Evolutionary conservation across 2,797 vertebrate species (phyloP), one percentile per base, ranked within the genome.

Genomic region (Aeoliscus strigatus): DNA sequence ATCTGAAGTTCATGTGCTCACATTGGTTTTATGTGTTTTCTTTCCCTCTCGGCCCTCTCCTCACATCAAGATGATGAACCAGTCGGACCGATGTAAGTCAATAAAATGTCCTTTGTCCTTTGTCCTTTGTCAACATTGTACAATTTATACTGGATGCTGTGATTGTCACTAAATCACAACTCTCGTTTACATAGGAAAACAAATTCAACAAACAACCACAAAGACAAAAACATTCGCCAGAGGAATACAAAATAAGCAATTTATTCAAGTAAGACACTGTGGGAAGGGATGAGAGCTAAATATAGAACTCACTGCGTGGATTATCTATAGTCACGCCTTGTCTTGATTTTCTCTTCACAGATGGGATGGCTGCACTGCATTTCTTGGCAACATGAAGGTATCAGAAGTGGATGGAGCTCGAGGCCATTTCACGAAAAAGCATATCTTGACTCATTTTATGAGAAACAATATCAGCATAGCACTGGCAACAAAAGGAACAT

Each of bases 161-260:
- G n/a, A n/a, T n/a, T n/a, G 49, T 56, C 25, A 49, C 39, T 58
- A 46, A 72, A 56, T 49, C 14, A 7, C 31, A 35, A 39, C 47
- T 53, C 11, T 39, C 67, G 70, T 26, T 53, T 54, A 50, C 36
- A 38, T 44, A 99, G 96, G 90, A 99, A 99, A 93, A 96, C 93
- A 52, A 99, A 98, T 87, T 97, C 95, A 70, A 99, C 96, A 81
- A 99, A 99, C 89, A 98, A 98, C 87, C 94, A 98, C 82, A 98
- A 97, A 91, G 94, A 97, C 84, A 99, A 98, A 92, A 98, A 94
- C 86, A 87, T 97, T 84, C 94, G 96, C 73, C 96, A 98, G 89
- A 93, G 96, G 89, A 99, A 96, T 87, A 92, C 90, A 81, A 98
- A 97, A 89, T 99, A 93, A 90, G 72, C 67, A 68, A 75, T 81